Evolutionary conservation across 2,888 invertebrate species (phyloP), one percentile per base, ranked within the genome.

Genomic region (Polyploca ridens): DNA sequence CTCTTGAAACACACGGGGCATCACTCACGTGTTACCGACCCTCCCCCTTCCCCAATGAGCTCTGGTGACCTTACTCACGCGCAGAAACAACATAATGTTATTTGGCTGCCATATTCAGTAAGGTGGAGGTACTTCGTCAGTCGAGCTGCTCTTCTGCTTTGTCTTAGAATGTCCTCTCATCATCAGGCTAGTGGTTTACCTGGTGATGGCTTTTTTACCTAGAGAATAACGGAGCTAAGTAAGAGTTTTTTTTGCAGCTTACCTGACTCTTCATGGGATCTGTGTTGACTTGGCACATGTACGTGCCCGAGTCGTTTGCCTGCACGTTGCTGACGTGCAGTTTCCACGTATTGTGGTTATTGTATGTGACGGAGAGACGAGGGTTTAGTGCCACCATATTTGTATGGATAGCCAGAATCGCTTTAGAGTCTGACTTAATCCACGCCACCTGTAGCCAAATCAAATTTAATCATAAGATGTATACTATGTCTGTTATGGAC

Each of bases 221-320:
- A 0, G 35, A 35, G 35, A 27, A 2, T 27, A 27, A 1, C 27
- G 27, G 27, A 27, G 27, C n/a, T n/a, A n/a, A n/a, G n/a, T n/a
- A n/a, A n/a, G n/a, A n/a, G n/a, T n/a, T n/a, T n/a, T n/a, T 63
- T 62, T 27, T 35, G 27, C 41, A 38, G 60, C 78, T 84, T 76
- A 98, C 98, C 96, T 97, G 97, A 89, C 97, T 97, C 80, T 96
- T 96, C 97, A 98, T 98, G 66, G 98, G 98, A 86, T 97, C 97
- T 66, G 98, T 98, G 92, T 98, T 98, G 82, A 98, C 97, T 93
- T 98, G 98, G 91, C 98, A 98, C 98, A 98, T 98, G 94, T 98
- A 98, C 63, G 97, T 97, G 79, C 98, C 98, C 41, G 97, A 97
- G 93, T 98, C 98, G 88, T 97, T 97, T 83, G 97, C 96, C 90